phyloP scores from a whole-genome alignment of 2,113 vertebrate genomes.

The Ursus arctos region DNA sequence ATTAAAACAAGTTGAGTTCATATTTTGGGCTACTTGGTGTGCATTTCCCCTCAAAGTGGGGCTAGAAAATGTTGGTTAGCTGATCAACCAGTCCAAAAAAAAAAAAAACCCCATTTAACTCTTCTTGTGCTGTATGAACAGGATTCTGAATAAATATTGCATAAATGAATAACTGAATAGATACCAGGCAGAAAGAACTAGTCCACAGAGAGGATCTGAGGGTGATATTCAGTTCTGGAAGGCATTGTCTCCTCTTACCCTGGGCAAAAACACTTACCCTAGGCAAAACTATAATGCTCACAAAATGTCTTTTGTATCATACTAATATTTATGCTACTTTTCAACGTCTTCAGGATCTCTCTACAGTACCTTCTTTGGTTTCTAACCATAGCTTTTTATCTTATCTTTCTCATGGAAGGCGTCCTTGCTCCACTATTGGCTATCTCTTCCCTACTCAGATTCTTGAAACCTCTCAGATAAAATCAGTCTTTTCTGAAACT shows the following conservation, averaged over 20 bases:
- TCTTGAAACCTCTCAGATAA: not conserved
- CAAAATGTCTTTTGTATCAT: not conserved
- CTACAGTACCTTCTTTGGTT: not conserved
- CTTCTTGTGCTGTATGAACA: not conserved
- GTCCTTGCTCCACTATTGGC: not conserved
- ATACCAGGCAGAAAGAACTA: not conserved
- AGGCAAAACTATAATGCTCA: not conserved
- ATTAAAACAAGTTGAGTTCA: not conserved
- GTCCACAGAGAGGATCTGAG: not conserved
- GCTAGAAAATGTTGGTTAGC: not conserved
- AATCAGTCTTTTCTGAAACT: slow-evolving; percentile 3
- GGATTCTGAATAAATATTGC: not conserved
- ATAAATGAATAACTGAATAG: not conserved
- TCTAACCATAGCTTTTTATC: not conserved
- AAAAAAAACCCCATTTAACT: not conserved
- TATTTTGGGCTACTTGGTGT: not conserved
- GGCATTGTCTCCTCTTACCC: not conserved
- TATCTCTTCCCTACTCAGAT: not conserved
- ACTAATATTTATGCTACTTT: not conserved
- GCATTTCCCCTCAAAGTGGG: not conserved
- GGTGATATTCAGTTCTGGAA: not conserved
- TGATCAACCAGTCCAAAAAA: not conserved
- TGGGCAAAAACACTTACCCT: not conserved
- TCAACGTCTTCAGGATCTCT: not conserved
- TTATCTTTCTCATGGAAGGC: not conserved